These are phyloP conservation scores for Chaetops frenatus DNA, from an alignment of 2,113 vertebrate genomes.

Conservation along the genomic window DNA sequence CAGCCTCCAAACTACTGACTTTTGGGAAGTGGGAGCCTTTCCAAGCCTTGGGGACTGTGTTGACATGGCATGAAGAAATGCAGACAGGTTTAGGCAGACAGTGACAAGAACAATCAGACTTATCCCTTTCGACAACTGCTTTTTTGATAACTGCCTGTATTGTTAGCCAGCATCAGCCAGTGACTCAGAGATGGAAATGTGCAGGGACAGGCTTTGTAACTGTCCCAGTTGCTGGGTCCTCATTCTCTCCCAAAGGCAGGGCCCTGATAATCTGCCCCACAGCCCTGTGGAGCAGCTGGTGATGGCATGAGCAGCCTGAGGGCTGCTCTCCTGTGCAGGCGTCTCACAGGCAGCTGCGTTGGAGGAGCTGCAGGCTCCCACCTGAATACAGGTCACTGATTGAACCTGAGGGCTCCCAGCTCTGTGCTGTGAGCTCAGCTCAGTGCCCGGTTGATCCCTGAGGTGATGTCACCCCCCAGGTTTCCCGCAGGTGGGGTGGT, in stretches of 20 bases:
- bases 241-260: background rate
- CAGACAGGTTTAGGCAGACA: conserved; percentile 7
- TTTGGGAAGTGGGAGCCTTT: background rate
- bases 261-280: background rate
- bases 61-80: background rate
- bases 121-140: background rate
- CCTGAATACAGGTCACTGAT: background rate
- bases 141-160: background rate
- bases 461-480: background rate
- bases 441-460: rapidly evolving
- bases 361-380: background rate
- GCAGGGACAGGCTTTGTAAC: background rate
- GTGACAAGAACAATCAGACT: conserved; percentile 8
- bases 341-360: rapidly evolving
- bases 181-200: background rate
- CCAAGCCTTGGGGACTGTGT: background rate
- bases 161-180: background rate
- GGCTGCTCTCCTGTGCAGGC: rapidly evolving
- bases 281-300: background rate
- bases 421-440: background rate
- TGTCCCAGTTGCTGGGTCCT: background rate
- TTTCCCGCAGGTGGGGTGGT: background rate
- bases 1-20: background rate
- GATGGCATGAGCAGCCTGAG: background rate
- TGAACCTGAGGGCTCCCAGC: background rate